Evolutionary conservation across 2,797 vertebrate genomes (phyloP).

Genomic region (Siniperca scherzeri): DNA sequence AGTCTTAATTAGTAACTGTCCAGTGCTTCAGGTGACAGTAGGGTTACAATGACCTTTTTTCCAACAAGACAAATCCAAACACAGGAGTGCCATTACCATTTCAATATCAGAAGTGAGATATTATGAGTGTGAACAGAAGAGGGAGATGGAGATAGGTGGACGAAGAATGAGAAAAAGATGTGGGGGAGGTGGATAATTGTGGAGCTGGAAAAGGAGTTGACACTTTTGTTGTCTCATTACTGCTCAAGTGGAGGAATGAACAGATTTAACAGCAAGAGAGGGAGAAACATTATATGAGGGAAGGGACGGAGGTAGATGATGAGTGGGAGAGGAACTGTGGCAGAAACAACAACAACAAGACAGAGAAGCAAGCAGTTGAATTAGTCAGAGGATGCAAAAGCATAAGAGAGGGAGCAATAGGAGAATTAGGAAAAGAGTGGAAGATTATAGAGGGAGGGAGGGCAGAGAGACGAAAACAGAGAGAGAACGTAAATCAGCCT

Average conservation of each 20-base stretch:
- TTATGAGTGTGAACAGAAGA: conserved; percentile 36
- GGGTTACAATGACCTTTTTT: conserved; percentile 16
- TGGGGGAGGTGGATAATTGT: conserved; percentile 57
- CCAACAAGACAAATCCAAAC: conserved; percentile 16
- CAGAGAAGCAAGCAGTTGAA: conserved; percentile 53
- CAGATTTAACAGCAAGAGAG: conserved; percentile 50
- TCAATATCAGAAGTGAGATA: conserved; percentile 67
- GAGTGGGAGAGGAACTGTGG: conserved; percentile 39
- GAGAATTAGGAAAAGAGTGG: conserved; percentile 58
- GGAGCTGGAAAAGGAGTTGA: conserved; percentile 48
- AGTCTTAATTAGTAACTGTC: neutral
- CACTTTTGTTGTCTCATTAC: conserved; percentile 77
- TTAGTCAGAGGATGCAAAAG: conserved; percentile 59
- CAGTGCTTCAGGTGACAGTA: neutral
- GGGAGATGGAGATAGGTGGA: conserved; percentile 24
- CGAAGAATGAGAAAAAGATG: conserved; percentile 10
- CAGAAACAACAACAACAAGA: conserved; percentile 54
- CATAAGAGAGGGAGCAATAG: conserved; percentile 59
- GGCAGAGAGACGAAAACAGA: conserved; percentile 39
- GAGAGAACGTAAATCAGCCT: conserved; percentile 70
- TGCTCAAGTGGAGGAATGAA: conserved; percentile 70
- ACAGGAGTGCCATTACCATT: conserved; percentile 16
- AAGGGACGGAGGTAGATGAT: conserved; percentile 29
- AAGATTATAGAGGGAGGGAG: conserved; percentile 48
- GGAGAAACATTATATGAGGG: conserved; percentile 40